These are phyloP conservation scores for Ciconia maguari DNA, from an alignment of 2,113 vertebrate genomes.

Conservation along the genomic window DNA sequence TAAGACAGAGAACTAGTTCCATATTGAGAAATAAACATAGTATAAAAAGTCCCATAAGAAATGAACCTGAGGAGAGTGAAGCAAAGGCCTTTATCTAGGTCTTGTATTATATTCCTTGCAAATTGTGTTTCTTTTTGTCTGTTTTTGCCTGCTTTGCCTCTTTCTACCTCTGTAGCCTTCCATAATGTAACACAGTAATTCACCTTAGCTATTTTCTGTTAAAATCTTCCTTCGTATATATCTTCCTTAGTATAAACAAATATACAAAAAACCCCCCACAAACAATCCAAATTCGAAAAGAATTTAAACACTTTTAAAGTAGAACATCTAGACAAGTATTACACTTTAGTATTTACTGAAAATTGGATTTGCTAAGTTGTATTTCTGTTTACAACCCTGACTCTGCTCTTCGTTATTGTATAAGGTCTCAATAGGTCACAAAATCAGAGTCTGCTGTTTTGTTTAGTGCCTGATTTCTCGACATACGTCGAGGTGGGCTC, in stretches of 20 bases:
- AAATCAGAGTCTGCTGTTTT: not conserved
- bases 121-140: not conserved
- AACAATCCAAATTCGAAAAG: not conserved
- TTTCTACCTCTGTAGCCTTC: not conserved
- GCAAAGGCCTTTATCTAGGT: not conserved
- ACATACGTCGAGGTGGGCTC: not conserved
- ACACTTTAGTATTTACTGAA: not conserved
- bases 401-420: not conserved
- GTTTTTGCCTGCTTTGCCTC: not conserved
- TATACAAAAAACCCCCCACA: too few relatives aligned
- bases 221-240: not conserved
- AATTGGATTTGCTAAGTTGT: not conserved
- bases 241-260: not conserved
- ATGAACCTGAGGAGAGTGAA: not conserved
- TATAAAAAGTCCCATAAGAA: not conserved
- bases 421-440: fast-evolving
- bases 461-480: fast-evolving
- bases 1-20: not conserved
- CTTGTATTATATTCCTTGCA: not conserved
- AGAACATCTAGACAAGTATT: not conserved
- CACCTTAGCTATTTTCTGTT: not conserved
- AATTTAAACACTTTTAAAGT: not conserved
- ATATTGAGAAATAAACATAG: not conserved
- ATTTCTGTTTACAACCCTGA: not conserved
- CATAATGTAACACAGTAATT: not conserved